Evolutionary conservation across 2,113 vertebrate species (phyloP).

Genomic region (Promerops cafer): DNA sequence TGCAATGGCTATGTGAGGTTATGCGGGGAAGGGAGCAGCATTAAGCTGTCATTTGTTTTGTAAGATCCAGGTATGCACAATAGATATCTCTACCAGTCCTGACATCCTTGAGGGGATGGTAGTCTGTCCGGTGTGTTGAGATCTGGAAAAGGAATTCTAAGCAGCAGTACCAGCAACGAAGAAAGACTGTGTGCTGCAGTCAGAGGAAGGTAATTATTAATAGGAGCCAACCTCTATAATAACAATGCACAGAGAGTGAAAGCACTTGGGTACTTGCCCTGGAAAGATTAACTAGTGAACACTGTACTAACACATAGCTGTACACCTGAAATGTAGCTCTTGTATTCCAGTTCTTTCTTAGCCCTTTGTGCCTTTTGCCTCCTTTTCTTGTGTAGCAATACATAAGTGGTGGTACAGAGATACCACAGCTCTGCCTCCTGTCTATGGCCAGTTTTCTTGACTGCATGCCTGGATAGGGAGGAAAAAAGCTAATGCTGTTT

Average conservation of each 20-base stretch:
- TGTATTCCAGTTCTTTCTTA: background rate
- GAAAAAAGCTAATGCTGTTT: background rate
- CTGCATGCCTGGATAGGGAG: background rate
- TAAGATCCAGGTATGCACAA: background rate
- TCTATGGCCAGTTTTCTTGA: background rate
- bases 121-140: background rate
- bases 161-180: background rate
- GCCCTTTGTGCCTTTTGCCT: background rate
- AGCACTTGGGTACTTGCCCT: background rate
- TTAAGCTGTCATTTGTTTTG: background rate
- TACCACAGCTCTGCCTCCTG: background rate
- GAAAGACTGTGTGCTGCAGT: background rate
- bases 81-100: background rate
- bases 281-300: background rate
- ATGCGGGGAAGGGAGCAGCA: background rate
- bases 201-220: slow-evolving; percentile 13
- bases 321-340: background rate
- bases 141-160: background rate
- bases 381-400: background rate
- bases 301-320: background rate
- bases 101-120: background rate
- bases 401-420: background rate
- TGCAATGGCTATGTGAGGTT: background rate
- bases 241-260: background rate
- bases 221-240: background rate